These are phyloP conservation scores for Acrossocheilus wenchowensis DNA, from an alignment of 2,797 vertebrate genomes.

Conservation along the genomic window DNA sequence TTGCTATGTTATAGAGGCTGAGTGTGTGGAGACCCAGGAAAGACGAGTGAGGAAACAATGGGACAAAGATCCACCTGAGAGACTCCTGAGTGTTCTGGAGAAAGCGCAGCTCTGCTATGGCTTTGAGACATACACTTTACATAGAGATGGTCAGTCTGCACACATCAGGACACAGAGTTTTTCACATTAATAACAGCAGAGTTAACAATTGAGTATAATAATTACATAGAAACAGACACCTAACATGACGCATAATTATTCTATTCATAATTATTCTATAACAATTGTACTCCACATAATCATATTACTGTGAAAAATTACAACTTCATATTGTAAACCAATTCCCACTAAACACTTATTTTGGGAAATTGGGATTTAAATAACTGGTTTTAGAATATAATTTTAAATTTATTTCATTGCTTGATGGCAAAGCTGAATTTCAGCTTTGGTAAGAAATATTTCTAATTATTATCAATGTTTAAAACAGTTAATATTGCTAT, in stretches of 20 bases:
- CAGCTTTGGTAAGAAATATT: too few relatives aligned
- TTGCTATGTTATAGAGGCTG: slow-evolving; percentile 13
- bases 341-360: too few relatives aligned
- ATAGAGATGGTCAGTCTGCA: slow-evolving; percentile 77
- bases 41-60: slow-evolving; percentile 79
- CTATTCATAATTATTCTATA: neutral
- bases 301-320: neutral
- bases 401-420: too few relatives aligned
- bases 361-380: too few relatives aligned
- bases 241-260: neutral
- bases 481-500: too few relatives aligned
- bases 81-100: slow-evolving; percentile 83
- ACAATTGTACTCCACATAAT: neutral
- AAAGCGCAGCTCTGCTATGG: slow-evolving; percentile 82
- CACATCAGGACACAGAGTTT: neutral
- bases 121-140: slow-evolving; percentile 88
- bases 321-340: neutral
- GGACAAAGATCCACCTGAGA: slow-evolving; percentile 81
- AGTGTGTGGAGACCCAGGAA: slow-evolving; percentile 61
- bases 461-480: too few relatives aligned
- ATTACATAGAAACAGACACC: neutral
- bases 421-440: too few relatives aligned
- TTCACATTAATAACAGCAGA: neutral
- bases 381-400: too few relatives aligned
- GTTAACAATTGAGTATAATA: neutral